Evolutionary conservation across 2,113 vertebrate genomes (phyloP).

Genomic region (Gadus chalcogrammus): DNA sequence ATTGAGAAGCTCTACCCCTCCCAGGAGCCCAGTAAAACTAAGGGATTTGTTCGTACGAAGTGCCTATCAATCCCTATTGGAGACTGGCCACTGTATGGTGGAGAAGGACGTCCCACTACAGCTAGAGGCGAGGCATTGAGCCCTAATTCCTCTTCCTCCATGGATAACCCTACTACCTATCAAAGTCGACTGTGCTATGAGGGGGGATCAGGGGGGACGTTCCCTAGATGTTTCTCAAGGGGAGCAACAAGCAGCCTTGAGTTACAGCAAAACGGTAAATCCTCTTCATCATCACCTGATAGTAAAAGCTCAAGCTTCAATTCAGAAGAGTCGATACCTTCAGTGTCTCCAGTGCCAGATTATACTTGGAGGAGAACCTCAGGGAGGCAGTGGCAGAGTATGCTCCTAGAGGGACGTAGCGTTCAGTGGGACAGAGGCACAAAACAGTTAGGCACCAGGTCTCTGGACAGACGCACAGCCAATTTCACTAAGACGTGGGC

Average conservation of each 20-base stretch:
- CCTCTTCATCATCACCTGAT: slow-evolving; percentile 23
- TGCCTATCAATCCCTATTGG: slow-evolving; percentile 15
- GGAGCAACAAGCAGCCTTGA: slow-evolving; percentile 18
- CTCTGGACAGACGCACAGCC: slow-evolving; percentile 58
- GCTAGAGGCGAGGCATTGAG: slow-evolving; percentile 7
- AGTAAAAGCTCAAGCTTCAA: not conserved
- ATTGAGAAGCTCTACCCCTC: slow-evolving; percentile 64
- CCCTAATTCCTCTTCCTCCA: slow-evolving; percentile 1
- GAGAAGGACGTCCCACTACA: not conserved
- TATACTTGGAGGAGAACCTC: slow-evolving; percentile 13
- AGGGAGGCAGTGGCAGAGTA: slow-evolving; percentile 16
- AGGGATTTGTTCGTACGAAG: slow-evolving; percentile 30
- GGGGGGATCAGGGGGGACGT: slow-evolving; percentile 38
- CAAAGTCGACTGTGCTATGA: slow-evolving; percentile 15
- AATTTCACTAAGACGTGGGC: slow-evolving; percentile 41
- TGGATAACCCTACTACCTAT: not conserved
- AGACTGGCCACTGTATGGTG: slow-evolving; percentile 6
- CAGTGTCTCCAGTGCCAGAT: slow-evolving; percentile 9
- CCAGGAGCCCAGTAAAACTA: slow-evolving; percentile 25
- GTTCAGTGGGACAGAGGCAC: not conserved
- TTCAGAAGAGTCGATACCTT: slow-evolving; percentile 7
- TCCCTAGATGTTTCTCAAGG: slow-evolving; percentile 44
- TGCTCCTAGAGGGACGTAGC: slow-evolving; percentile 12
- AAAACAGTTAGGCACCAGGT: slow-evolving; percentile 38
- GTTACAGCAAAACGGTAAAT: slow-evolving; percentile 13